Percentiles rank a stretch among this genome's conserved stretches.
These are phyloP conservation scores for Aegotheles bennettii DNA, from an alignment of 2,113 vertebrate genomes.

Conservation along the genomic window DNA sequence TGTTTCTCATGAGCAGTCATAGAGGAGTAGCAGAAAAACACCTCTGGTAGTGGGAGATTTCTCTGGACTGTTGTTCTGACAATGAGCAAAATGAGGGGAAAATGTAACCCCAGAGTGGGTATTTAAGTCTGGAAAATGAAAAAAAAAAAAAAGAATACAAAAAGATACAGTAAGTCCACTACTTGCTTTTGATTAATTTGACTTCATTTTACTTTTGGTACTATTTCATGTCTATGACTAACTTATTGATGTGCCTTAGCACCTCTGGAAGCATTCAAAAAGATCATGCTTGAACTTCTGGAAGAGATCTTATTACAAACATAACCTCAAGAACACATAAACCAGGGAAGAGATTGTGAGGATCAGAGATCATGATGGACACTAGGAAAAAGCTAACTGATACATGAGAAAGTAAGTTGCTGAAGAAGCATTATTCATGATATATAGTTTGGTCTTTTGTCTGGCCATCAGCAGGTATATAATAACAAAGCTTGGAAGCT, in stretches of 20 bases:
- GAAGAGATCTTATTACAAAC: neutral
- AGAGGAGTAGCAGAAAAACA: neutral
- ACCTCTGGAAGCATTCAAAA: neutral
- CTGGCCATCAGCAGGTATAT: neutral
- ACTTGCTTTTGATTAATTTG: neutral
- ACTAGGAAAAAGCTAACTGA: neutral
- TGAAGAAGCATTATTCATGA: neutral
- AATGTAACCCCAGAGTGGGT: neutral
- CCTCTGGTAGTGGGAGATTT: neutral
- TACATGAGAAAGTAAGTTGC: neutral
- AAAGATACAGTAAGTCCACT: neutral
- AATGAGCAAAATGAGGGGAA: neutral
- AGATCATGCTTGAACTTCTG: neutral
- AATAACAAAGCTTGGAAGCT: neutral
- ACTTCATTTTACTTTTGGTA: neutral
- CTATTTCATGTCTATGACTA: neutral
- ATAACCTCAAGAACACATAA: neutral
- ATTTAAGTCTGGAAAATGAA: neutral
- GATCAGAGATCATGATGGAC: neutral
- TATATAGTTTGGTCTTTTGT: neutral
- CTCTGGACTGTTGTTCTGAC: neutral
- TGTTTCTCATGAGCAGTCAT: neutral
- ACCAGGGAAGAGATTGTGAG: neutral
- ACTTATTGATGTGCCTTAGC: neutral
- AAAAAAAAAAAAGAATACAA: neutral